Evolutionary conservation across 2,888 invertebrate species (phyloP).

Genomic region (Morpho deidamia): DNA sequence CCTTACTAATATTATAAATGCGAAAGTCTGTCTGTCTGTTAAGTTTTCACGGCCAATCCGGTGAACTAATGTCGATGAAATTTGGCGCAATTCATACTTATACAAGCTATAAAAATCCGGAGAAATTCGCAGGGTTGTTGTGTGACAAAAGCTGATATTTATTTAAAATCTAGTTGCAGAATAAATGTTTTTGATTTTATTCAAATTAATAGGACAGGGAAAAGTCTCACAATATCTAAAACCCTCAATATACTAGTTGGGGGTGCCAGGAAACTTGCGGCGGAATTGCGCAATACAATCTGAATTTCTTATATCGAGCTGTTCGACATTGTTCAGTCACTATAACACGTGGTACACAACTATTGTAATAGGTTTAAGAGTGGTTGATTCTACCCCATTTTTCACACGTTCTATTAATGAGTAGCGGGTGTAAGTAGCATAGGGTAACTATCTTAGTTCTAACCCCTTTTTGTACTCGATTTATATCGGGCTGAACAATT

Average conservation of each 20-base stretch:
- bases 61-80: too few relatives aligned
- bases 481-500: too few relatives aligned
- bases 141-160: too few relatives aligned
- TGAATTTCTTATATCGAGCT: conserved; percentile 10
- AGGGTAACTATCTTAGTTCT: background rate
- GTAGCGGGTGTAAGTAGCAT: background rate
- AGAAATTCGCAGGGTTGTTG: too few relatives aligned
- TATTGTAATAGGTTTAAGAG: conserved; percentile 6
- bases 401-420: conserved; percentile 8
- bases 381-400: conserved; percentile 4
- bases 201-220: too few relatives aligned
- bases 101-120: too few relatives aligned
- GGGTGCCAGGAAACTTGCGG: background rate
- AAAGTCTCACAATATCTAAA: background rate
- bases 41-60: too few relatives aligned
- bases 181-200: too few relatives aligned
- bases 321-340: conserved; percentile 7
- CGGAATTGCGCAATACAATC: conserved; percentile 3
- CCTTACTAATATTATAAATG: too few relatives aligned
- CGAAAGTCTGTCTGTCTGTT: too few relatives aligned
- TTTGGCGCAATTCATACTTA: too few relatives aligned
- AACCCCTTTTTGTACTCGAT: background rate
- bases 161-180: too few relatives aligned
- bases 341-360: background rate
- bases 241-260: background rate